Conservation (phyloP, 2,888 invertebrate genomes). For the Aporophyla nigra region DNA sequence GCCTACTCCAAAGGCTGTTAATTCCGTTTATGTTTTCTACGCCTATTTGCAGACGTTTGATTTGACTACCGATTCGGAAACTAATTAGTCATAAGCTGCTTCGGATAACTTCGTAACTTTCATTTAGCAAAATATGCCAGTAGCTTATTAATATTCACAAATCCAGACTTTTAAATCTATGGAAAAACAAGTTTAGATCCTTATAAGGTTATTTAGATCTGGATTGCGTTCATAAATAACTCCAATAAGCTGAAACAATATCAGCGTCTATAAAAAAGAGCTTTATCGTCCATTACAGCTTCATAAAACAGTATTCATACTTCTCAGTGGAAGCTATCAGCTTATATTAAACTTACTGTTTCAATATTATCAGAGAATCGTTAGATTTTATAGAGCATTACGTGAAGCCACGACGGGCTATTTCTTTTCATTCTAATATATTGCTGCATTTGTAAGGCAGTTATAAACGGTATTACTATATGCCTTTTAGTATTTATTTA, state of each 20-base stretch:
- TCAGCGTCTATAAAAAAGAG: constrained; percentile 42
- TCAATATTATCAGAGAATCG: constrained; percentile 56
- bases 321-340: constrained; percentile 44
- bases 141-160: no score
- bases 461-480: constrained; percentile 31
- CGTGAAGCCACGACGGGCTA: constrained; percentile 43
- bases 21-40: constrained; percentile 55
- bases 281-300: constrained; percentile 47
- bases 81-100: constrained; percentile 13
- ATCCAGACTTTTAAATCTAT: no score
- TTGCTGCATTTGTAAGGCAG: constrained; percentile 52
- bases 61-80: constrained; percentile 17
- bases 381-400: constrained; percentile 66
- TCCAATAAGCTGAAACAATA: constrained; percentile 51
- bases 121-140: background rate
- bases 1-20: constrained; percentile 55
- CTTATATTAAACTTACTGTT: constrained; percentile 65
- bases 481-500: constrained; percentile 49
- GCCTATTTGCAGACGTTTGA: constrained; percentile 29
- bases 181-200: no score
- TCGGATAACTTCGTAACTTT: constrained; percentile 6
- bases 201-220: background rate
- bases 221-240: constrained; percentile 35
- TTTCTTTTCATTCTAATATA: constrained; percentile 56
- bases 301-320: constrained; percentile 53